Evolutionary conservation across 2,888 invertebrate species (phyloP).

Genomic region (Parascotia fuliginaria): DNA sequence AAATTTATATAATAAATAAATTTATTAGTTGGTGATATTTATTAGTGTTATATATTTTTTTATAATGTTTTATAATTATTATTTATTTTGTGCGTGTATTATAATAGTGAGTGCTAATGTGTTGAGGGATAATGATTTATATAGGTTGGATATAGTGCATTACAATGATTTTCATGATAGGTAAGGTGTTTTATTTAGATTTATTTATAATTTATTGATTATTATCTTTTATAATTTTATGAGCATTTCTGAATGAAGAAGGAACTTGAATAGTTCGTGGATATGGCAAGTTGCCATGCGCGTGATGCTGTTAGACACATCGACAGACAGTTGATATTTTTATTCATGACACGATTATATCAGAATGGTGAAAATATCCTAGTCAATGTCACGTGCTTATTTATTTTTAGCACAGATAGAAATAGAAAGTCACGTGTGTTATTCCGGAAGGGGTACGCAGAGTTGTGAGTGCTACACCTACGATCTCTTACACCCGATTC

Average conservation of each 20-base stretch:
- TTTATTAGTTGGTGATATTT: conserved; percentile 4
- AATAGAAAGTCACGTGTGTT: too few species aligned
- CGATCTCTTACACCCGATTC: too few species aligned
- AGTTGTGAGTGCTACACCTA: too few species aligned
- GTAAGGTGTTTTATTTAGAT: conserved; percentile 53
- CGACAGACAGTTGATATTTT: conserved; percentile 1
- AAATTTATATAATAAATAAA: not conserved
- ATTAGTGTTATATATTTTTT: conserved; percentile 1
- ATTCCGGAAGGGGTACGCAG: too few species aligned
- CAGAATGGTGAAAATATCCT: not conserved
- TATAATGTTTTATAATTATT: conserved; percentile 27
- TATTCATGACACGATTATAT: not conserved
- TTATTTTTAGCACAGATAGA: too few species aligned
- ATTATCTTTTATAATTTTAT: not conserved
- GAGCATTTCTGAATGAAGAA: not conserved
- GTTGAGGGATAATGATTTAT: conserved; percentile 55
- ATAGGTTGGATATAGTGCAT: conserved; percentile 82
- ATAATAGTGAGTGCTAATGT: conserved; percentile 48
- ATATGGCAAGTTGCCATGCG: conserved; percentile 8
- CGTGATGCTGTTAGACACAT: conserved; percentile 4
- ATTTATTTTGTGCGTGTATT: conserved; percentile 35
- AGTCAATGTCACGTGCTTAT: too few species aligned
- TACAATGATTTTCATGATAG: conserved; percentile 85
- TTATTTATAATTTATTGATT: not conserved
- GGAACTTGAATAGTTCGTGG: not conserved